phyloP scores from a whole-genome alignment of 2,888 invertebrate genomes.

The Antheraea yamamai region DNA sequence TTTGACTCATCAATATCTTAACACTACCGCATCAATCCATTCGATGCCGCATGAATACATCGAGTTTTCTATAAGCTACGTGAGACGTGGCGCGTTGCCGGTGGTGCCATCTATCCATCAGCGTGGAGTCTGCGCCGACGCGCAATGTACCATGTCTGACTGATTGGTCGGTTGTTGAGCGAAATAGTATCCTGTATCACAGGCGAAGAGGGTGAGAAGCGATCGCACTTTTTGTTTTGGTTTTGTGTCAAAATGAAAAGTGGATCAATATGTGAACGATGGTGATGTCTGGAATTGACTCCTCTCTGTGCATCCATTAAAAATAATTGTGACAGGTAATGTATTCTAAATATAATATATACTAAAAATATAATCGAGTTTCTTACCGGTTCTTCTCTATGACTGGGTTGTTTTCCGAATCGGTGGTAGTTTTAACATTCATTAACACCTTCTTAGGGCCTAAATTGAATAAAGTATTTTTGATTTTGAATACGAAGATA shows the following conservation, averaged over 20 bases:
- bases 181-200: slow-evolving; percentile 53
- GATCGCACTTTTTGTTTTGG: background rate
- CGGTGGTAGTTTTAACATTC: too few relatives aligned
- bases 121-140: slow-evolving; percentile 20
- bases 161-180: slow-evolving; percentile 48
- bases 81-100: slow-evolving; percentile 13
- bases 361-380: too few relatives aligned
- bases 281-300: too few relatives aligned
- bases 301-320: too few relatives aligned
- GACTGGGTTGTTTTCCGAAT: too few relatives aligned
- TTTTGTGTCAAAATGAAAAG: too few relatives aligned
- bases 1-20: slow-evolving; percentile 8
- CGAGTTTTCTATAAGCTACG: slow-evolving; percentile 12
- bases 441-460: too few relatives aligned
- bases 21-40: slow-evolving; percentile 12
- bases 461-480: too few relatives aligned
- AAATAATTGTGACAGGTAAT: too few relatives aligned
- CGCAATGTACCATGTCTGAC: slow-evolving; percentile 42
- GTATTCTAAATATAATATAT: too few relatives aligned
- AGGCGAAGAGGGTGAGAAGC: slow-evolving; percentile 24
- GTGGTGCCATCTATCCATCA: slow-evolving; percentile 18
- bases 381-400: too few relatives aligned
- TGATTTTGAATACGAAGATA: background rate
- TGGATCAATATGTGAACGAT: too few relatives aligned
- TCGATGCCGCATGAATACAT: slow-evolving; percentile 16